Base-by-base conservation (phyloP, 2,113 vertebrate species). In the Mastomys coucha region DNA sequence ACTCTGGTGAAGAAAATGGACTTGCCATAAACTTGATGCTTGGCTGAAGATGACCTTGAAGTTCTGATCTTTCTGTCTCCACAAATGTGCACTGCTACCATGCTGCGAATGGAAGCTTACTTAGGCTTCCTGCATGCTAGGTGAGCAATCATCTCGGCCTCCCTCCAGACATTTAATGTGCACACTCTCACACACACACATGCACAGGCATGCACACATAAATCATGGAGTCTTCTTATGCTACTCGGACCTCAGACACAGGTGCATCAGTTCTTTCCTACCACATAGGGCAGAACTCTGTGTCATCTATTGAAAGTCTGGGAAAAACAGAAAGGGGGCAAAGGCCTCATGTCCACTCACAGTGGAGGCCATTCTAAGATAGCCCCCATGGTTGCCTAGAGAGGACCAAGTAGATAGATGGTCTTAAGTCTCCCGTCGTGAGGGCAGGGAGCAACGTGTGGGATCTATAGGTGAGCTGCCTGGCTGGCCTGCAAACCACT, bases 391-490 rank as follows among this genome's bases (percentile, higher is more conserved):
- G 81, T n/a, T 19, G 72, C 67, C 88, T 81, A 69, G 36, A 42
- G 84, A 86, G 76, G 53, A 77, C 45, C 19, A 11, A 51, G 78
- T 31, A 31, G 33, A 93, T 31, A 31, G 33, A 93, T 19, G 45
- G 28, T 91, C 42, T 20, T 3, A 22, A 3, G 1, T n/a, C 69
- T 82, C 91, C 94, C 72, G 84, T 45, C 12, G 86, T 75, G 77
- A 89, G 77, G 89, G 94, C n/a, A n/a, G 81, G 3, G 24, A 31
- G 36, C 78, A 31, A 67, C 2, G 63, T 53, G 6, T 33, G 84
- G 80, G 94, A 65, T 22, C 67, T 20, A 0, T 70, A 56, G 87
- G 92, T 60, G 81, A 94, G 91, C 31, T n/a, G 87, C 82, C 84
- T 7, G 77, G 88, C 45, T 56, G 93, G 94, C 89, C 87, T 1